A percentile compares a stretch with the other conserved stretches of the same genome.
phyloP scores from a whole-genome alignment of 2,113 vertebrate species.

The Leuciscus idus region DNA sequence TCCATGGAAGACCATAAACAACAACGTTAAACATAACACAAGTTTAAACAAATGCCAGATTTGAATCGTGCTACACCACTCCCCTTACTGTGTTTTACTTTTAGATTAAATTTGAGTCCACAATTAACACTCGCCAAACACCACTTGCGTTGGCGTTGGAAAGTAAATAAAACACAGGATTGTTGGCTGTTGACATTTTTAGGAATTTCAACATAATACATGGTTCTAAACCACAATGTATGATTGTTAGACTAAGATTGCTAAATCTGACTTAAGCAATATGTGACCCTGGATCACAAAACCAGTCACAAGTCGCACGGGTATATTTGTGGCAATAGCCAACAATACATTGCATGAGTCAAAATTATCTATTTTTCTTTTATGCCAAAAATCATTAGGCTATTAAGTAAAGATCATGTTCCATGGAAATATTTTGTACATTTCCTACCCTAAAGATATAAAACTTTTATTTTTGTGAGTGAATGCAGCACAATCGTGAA shows the following conservation, averaged over 20 bases:
- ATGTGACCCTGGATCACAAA: too few relatives aligned
- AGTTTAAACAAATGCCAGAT: not conserved
- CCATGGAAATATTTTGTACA: too few relatives aligned
- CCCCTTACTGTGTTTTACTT: not conserved
- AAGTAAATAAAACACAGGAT: slow-evolving; percentile 7
- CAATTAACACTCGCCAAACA: not conserved
- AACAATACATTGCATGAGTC: too few relatives aligned
- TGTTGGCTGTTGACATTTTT: not conserved
- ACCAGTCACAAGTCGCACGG: too few relatives aligned
- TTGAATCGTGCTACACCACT: not conserved
- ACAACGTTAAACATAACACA: slow-evolving; percentile 3
- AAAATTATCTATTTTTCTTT: too few relatives aligned
- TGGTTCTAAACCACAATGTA: not conserved
- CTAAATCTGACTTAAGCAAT: not conserved
- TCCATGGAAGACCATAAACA: slow-evolving; percentile 24
- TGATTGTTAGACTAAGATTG: not conserved
- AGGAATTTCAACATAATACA: not conserved
- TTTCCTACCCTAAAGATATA: too few relatives aligned
- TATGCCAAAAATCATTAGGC: too few relatives aligned
- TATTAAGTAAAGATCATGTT: too few relatives aligned
- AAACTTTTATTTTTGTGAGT: too few relatives aligned
- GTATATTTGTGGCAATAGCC: too few relatives aligned
- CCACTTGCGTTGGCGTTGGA: slow-evolving; percentile 7
- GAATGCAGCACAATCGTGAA: too few relatives aligned
- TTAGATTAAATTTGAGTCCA: slow-evolving; percentile 8